These are phyloP conservation scores for Marmota monax DNA, from an alignment of 2,113 vertebrate genomes.

Conservation along the genomic window DNA sequence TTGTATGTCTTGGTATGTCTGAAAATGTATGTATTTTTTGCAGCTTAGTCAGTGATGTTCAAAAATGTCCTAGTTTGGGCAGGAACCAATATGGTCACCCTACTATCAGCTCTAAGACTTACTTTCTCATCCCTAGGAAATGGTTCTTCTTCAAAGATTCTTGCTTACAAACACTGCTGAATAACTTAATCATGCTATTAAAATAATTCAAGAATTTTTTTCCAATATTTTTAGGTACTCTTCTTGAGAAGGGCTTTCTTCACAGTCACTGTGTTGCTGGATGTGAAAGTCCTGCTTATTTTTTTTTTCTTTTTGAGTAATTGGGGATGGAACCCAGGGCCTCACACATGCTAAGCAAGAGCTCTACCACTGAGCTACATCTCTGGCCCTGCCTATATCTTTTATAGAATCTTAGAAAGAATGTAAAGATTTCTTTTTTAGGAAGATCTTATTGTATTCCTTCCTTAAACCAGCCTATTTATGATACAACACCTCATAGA, in stretches of 20 bases:
- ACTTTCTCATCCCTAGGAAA: background rate
- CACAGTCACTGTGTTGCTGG: background rate
- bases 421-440: slow-evolving; percentile 24
- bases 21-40: background rate
- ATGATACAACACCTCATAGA: background rate
- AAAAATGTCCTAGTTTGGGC: background rate
- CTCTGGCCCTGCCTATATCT: background rate
- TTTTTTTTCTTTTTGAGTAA: no score
- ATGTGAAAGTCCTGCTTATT: background rate
- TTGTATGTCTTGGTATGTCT: background rate
- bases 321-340: no score
- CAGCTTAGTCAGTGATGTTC: background rate
- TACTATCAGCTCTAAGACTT: background rate
- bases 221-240: background rate
- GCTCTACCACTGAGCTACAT: background rate
- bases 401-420: slow-evolving; percentile 55
- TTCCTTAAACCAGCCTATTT: background rate
- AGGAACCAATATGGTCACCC: background rate
- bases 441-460: background rate
- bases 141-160: slow-evolving; percentile 19
- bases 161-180: background rate
- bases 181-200: background rate
- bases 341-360: no score
- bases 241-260: slow-evolving; percentile 29
- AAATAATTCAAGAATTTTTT: background rate